Base-by-base conservation (phyloP, 2,797 vertebrate species). In the Threskiornis aethiopicus region DNA sequence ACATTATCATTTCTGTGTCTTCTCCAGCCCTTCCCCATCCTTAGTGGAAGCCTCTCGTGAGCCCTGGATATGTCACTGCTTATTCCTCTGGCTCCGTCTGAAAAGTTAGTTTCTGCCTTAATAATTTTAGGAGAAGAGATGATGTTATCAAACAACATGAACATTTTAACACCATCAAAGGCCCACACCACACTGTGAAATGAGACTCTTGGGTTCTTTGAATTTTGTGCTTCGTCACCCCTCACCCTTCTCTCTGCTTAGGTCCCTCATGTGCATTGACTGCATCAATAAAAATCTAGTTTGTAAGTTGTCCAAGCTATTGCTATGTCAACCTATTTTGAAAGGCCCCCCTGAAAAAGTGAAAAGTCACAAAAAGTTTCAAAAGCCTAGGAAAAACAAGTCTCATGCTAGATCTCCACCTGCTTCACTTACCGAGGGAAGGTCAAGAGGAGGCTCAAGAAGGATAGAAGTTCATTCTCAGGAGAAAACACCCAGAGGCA, bases 401-500 rank as follows among this genome's bases (percentile, higher is more conserved):
- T 54, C 64, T 92, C 49, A 13, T 77, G 46, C 20, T 93, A 33
- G 59, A 90, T 73, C 44, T 85, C 86, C 59, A 90, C 78, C 71
- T 94, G 86, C 69, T 90, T 90, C 52, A 12, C 21, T 75, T 77
- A 87, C 51, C 3, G 9, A 64, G 16, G 55, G 42, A 87, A 86
- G 39, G 85, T 66, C 69, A 95, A 81, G 72, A 93, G 72, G 58
- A 90, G 49, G 39, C 64, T 93, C 65, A 61, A 83, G 77, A 83
- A 66, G 4, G 29, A 11, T 55, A 31, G 49, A 92, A 83, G 55
- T 73, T 93, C 0, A 0, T 87, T 29, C 81, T 89, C 84, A 47
- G 73, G 81, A 94, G 88, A 89, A 94, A 93, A 95, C 67, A 93
- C n/a, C 47, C 71, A 92, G 90, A 89, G 78, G 84, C 75, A 92